These are phyloP conservation scores for Zaprionus ornatus DNA, from an alignment of 1,140 invertebrate genomes.

Conservation along the genomic window DNA sequence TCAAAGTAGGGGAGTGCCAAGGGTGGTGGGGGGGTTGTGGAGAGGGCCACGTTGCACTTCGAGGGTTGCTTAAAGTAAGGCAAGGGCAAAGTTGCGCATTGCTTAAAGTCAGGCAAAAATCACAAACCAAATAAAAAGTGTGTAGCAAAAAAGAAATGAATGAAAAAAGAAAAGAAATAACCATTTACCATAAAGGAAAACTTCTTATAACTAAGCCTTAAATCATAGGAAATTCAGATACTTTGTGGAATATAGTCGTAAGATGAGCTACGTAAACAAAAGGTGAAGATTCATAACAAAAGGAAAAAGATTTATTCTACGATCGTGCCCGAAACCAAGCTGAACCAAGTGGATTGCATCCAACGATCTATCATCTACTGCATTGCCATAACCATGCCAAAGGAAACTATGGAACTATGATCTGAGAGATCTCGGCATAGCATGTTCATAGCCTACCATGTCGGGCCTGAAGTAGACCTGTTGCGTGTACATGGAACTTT, in stretches of 20 bases:
- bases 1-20: slow-evolving; percentile 8
- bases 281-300: neutral
- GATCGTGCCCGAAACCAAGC: slow-evolving; percentile 28
- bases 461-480: slow-evolving; percentile 81
- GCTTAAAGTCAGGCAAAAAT: slow-evolving; percentile 25
- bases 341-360: neutral
- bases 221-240: slow-evolving; percentile 19
- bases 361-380: slow-evolving; percentile 6
- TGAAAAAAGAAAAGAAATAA: slow-evolving; percentile 3
- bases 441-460: slow-evolving; percentile 71
- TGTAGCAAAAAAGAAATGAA: slow-evolving; percentile 7
- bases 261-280: slow-evolving; percentile 33
- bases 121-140: slow-evolving; percentile 26
- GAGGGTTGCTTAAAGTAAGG: slow-evolving; percentile 15
- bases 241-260: neutral
- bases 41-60: neutral
- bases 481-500: slow-evolving; percentile 77
- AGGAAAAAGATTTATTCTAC: neutral
- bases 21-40: neutral
- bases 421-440: slow-evolving; percentile 19
- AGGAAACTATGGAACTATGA: slow-evolving; percentile 41
- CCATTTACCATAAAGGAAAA: slow-evolving; percentile 49
- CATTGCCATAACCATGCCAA: slow-evolving; percentile 71
- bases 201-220: neutral
- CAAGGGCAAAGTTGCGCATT: slow-evolving; percentile 20